A percentile compares a stretch with the other conserved stretches of the same genome.
phyloP scores from a whole-genome alignment of 2,888 invertebrate genomes.

The Amphipoea oculea region DNA sequence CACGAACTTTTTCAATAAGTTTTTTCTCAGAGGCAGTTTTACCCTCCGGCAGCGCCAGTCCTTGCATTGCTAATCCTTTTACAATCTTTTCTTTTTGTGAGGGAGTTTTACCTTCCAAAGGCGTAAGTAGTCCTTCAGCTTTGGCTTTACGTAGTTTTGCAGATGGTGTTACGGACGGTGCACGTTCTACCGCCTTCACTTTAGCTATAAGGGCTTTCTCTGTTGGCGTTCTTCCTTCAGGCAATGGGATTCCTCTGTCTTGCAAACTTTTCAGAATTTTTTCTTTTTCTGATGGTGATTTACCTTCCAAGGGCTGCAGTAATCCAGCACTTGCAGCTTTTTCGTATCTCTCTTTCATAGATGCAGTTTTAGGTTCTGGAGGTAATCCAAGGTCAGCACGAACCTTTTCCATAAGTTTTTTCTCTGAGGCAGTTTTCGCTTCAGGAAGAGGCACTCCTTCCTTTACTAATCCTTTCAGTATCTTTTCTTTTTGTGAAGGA shows the following conservation, averaged over 20 bases:
- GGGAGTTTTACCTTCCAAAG: neutral
- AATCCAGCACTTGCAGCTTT: conserved; percentile 1
- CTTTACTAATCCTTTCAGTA: conserved; percentile 61
- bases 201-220: conserved; percentile 3
- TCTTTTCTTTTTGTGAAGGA: conserved; percentile 41
- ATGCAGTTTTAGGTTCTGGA: neutral
- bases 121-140: neutral
- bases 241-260: neutral
- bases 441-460: conserved; percentile 52
- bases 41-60: neutral
- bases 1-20: neutral
- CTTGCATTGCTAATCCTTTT: neutral
- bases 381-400: conserved; percentile 13
- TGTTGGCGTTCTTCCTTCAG: neutral
- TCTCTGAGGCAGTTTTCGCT: neutral
- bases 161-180: neutral
- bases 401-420: neutral
- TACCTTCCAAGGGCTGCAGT: neutral
- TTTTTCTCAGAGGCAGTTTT: neutral
- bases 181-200: neutral
- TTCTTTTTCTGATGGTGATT: neutral
- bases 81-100: conserved; percentile 17
- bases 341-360: neutral
- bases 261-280: neutral
- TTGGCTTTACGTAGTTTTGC: neutral